Percentiles rank a stretch among this genome's conserved stretches.
phyloP scores from a whole-genome alignment of 35 echinoderm and acorn worm species.

The Ptychodera flava region DNA sequence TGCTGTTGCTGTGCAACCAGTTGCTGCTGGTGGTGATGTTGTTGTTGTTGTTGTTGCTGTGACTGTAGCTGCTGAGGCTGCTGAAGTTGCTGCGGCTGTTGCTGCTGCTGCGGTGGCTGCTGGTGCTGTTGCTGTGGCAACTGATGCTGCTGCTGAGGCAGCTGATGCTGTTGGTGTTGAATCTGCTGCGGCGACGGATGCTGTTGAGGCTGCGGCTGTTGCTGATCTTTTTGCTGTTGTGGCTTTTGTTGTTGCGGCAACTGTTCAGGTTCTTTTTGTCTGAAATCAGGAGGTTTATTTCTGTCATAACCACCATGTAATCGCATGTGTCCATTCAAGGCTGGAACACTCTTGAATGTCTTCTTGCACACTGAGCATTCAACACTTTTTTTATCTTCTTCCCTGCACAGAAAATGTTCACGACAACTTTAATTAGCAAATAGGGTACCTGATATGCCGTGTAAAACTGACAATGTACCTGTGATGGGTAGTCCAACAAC shows the following conservation, averaged over 20 bases:
- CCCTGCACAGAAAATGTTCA: neutral
- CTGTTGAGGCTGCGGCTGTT: constrained; percentile 54
- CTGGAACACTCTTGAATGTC: constrained; percentile 98
- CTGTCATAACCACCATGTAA: constrained; percentile 89
- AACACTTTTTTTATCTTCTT: constrained; percentile 64
- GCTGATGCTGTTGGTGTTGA: constrained; percentile 16
- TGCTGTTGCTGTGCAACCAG: neutral
- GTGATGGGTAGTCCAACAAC: no score
- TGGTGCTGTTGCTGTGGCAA: neutral
- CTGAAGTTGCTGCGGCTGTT: neutral
- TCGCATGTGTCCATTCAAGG: constrained; percentile 97
- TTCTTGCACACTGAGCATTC: constrained; percentile 88
- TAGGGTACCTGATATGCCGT: no score
- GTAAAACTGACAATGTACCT: no score
- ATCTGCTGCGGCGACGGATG: constrained; percentile 75
- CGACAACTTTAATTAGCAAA: no score
- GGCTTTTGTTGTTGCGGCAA: constrained; percentile 4
- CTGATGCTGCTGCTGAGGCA: neutral
- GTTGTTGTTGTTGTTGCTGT: constrained; percentile 23
- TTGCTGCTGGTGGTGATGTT: constrained; percentile 17
- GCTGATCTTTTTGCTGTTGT: constrained; percentile 55
- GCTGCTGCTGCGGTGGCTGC: constrained; percentile 3
- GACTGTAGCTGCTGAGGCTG: constrained; percentile 15
- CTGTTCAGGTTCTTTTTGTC: neutral
- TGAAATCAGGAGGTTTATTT: neutral